These are phyloP conservation scores for Rhyacophila brunnea DNA, from an alignment of 1,140 invertebrate genomes.

Conservation along the genomic window DNA sequence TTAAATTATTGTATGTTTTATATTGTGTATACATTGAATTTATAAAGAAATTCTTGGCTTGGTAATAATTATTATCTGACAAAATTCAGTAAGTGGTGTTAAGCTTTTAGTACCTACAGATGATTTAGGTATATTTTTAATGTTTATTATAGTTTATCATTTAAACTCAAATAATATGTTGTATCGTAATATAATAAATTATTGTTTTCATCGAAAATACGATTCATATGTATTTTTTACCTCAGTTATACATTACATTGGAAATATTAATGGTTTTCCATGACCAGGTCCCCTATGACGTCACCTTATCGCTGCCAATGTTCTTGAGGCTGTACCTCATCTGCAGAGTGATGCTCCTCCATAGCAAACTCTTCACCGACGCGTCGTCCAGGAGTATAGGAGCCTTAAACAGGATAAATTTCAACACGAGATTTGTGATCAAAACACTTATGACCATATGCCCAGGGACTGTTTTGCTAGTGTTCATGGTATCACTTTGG, in stretches of 20 bases:
- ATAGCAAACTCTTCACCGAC: constrained; percentile 99
- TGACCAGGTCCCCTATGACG: constrained; percentile 85
- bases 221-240: too few relatives aligned
- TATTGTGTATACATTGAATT: too few relatives aligned
- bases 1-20: too few relatives aligned
- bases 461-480: constrained; percentile 95
- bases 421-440: constrained; percentile 98
- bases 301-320: constrained; percentile 97
- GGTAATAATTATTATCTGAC: too few relatives aligned
- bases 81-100: too few relatives aligned
- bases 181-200: too few relatives aligned
- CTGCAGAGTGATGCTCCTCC: constrained; percentile 97
- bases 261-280: constrained; percentile 2
- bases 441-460: constrained; percentile 99
- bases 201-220: too few relatives aligned
- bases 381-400: constrained; percentile 92
- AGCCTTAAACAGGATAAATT: constrained; percentile 98
- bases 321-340: constrained; percentile 98
- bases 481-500: constrained; percentile 99
- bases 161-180: too few relatives aligned
- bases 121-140: too few relatives aligned
- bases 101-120: too few relatives aligned
- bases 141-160: too few relatives aligned
- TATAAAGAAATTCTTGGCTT: too few relatives aligned
- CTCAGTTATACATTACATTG: background rate